These are phyloP conservation scores for Ailurus styani DNA, from an alignment of 2,113 vertebrate genomes.

Conservation along the genomic window DNA sequence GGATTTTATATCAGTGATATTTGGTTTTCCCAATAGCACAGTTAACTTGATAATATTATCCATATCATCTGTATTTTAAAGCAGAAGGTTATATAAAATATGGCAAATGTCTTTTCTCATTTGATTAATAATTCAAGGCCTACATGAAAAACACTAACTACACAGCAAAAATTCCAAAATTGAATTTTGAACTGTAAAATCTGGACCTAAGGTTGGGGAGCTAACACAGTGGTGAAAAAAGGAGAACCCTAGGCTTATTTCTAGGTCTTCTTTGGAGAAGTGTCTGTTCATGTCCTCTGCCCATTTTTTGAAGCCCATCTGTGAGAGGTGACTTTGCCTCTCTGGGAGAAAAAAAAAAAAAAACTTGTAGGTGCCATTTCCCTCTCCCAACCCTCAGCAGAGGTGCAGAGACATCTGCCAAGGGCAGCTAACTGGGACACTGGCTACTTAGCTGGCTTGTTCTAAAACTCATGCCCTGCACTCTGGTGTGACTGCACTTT, in stretches of 20 bases:
- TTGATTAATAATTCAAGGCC: background rate
- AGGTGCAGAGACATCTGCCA: background rate
- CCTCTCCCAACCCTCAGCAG: background rate
- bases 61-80: background rate
- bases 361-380: background rate
- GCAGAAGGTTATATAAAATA: background rate
- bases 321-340: background rate
- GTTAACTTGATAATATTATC: background rate
- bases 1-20: background rate
- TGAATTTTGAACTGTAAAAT: background rate
- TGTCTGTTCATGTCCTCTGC: background rate
- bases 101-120: background rate
- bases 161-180: rapidly evolving
- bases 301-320: background rate
- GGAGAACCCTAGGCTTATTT: background rate
- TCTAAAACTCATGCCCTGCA: background rate
- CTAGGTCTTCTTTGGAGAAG: background rate
- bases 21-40: background rate
- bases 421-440: background rate
- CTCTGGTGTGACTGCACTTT: background rate
- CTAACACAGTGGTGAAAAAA: background rate
- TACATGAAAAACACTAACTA: background rate
- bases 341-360: background rate
- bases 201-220: background rate
- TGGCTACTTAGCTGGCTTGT: background rate